A percentile compares a stretch with the other conserved stretches of the same genome.
These are phyloP conservation scores for Gila robusta DNA, from an alignment of 2,797 vertebrate genomes.

Conservation along the genomic window DNA sequence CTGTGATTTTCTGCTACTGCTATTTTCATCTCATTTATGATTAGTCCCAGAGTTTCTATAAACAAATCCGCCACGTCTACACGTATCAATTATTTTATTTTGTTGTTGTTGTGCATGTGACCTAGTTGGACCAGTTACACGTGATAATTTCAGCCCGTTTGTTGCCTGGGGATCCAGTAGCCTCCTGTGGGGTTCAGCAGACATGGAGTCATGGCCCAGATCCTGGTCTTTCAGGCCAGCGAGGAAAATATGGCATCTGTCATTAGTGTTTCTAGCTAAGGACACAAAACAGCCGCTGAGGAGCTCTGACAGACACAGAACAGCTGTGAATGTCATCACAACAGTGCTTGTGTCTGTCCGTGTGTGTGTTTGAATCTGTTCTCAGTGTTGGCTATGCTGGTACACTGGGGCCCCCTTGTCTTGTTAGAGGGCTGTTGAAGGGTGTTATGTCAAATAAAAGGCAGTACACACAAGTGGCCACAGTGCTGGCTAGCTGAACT, in stretches of 20 bases:
- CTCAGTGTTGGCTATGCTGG: conserved; percentile 57
- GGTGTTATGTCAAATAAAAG: conserved; percentile 70
- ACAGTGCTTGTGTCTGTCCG: conserved; percentile 63
- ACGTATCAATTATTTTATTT: conserved; percentile 5
- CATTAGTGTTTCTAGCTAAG: conserved; percentile 70
- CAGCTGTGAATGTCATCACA: conserved; percentile 79
- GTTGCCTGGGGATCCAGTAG: conserved; percentile 18
- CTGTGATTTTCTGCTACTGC: conserved; percentile 19
- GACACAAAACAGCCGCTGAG: conserved; percentile 56
- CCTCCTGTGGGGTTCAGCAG: conserved; percentile 66
- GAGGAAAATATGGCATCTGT: conserved; percentile 62
- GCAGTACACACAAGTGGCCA: conserved; percentile 47
- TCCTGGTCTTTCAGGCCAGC: conserved; percentile 60
- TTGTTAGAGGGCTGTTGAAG: conserved; percentile 72
- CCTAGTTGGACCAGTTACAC: conserved; percentile 64
- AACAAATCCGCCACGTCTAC: not conserved
- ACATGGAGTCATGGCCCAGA: conserved; percentile 64
- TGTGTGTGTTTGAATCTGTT: conserved; percentile 57
- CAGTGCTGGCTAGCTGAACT: not conserved
- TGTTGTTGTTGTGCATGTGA: conserved; percentile 45
- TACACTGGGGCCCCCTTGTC: conserved; percentile 66
- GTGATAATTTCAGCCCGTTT: conserved; percentile 23
- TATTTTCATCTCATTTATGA: conserved; percentile 5
- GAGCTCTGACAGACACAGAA: conserved; percentile 70
- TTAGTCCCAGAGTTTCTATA: conserved; percentile 16